A percentile compares a stretch with the other conserved stretches of the same genome.
Conservation (phyloP, 2,888 invertebrate genomes). For the Colletes collaris region DNA sequence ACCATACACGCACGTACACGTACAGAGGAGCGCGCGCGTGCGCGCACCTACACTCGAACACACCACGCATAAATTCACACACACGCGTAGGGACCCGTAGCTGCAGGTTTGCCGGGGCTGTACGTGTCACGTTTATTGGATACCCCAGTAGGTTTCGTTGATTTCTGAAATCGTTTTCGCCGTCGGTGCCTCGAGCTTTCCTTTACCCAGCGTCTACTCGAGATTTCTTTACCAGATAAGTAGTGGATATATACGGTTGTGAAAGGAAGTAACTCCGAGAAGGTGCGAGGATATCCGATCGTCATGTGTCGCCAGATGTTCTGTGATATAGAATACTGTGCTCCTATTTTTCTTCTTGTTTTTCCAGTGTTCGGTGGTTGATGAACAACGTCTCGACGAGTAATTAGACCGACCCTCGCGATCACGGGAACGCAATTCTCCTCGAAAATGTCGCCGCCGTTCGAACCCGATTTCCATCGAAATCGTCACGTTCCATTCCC, state of each 20-base stretch:
- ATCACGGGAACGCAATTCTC: no score
- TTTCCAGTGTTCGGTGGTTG: not conserved
- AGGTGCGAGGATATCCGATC: no score
- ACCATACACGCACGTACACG: not conserved
- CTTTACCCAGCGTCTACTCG: not conserved
- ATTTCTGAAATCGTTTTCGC: not conserved
- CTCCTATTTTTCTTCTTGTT: not conserved
- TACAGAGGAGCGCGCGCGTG: not conserved
- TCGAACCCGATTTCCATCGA: no score
- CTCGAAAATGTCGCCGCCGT: no score
- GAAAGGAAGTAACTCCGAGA: not conserved
- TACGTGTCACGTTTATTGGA: not conserved
- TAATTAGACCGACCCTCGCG: no score
- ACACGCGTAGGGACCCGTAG: not conserved
- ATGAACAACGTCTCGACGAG: no score
- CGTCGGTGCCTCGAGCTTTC: no score
- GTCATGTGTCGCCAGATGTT: not conserved
- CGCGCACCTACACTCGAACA: no score
- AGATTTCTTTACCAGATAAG: not conserved
- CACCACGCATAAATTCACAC: not conserved
- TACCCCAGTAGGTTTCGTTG: not conserved
- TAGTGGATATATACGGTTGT: not conserved
- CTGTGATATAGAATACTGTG: not conserved
- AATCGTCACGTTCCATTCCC: no score
- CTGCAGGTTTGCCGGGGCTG: not conserved